Conservation (phyloP, 2,113 vertebrate species). For the Festucalex cinctus region DNA sequence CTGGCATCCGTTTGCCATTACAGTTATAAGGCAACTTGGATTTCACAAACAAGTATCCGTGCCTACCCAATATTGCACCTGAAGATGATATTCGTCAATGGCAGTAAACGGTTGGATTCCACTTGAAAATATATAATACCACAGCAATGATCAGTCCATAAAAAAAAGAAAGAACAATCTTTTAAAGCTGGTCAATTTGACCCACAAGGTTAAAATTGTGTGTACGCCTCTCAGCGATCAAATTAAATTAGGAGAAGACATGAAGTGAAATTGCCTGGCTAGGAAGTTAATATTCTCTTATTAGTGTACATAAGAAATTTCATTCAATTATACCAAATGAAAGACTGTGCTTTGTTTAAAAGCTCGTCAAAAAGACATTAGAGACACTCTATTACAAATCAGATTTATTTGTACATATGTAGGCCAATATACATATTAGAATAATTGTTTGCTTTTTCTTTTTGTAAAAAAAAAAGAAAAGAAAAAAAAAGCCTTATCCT, state of each 20-base stretch:
- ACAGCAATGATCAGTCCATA: too few species aligned
- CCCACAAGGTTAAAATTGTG: neutral
- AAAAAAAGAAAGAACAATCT: too few species aligned
- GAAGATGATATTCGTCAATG: neutral
- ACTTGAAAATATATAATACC: neutral
- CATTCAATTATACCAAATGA: neutral
- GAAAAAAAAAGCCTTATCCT: constrained; percentile 41
- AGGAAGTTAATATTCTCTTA: neutral
- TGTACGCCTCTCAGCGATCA: constrained; percentile 1
- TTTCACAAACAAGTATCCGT: too few species aligned
- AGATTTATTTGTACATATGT: constrained; percentile 64
- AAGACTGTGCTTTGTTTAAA: neutral
- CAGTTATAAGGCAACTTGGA: too few species aligned
- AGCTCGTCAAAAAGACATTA: constrained; percentile 11
- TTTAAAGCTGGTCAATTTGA: neutral
- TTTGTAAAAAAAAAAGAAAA: neutral
- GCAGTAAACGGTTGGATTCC: neutral
- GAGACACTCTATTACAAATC: constrained; percentile 55
- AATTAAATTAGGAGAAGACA: neutral
- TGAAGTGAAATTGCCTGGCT: neutral
- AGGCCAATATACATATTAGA: constrained; percentile 69
- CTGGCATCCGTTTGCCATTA: too few species aligned
- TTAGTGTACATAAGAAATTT: neutral
- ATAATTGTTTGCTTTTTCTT: constrained; percentile 37
- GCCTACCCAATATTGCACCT: too few species aligned